Evolutionary conservation across 2,797 vertebrate genomes (phyloP), one percentile per base, ranked within the genome.

Genomic region (Pogonophryne albipinna): DNA sequence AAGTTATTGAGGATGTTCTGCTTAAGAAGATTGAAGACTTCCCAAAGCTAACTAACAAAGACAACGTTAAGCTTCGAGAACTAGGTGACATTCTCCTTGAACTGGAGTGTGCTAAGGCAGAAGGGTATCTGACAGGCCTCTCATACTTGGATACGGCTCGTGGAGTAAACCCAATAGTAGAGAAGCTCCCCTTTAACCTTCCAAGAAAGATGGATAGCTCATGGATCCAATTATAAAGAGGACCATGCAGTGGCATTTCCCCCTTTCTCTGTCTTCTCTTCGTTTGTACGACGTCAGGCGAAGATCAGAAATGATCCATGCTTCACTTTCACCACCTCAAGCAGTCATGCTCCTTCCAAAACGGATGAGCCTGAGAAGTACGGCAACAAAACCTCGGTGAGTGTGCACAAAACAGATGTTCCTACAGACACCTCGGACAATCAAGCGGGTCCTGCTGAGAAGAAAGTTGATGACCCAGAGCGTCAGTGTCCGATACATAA

Each of bases 11-110:
- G 52, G 17, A 86, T 2, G 55, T 67, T 19, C 34, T 85, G 8
- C 16, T 86, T 0, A 82, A 61, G 19, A 83, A 68, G 49, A 45
- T 58, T 2, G 66, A 80, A 1, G 0, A 60, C 3, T 84, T 84
- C 10, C 46, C 56, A 0, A 55, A 8, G 14, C 27, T 55, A 3
- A 31, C 23, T 3, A 16, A 55, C 4, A 55, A 5, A 55, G 52
- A 55, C 6, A 27, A 4, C 3, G 7, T 31, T 6, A 55, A 31
- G 13, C 23, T 55, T 12, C 27, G 52, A 27, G 52, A 23, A 14
- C 52, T 55, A 7, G 15, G 52, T 9, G 52, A 27, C 6, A 15
- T 55, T 8, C 52, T 55, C 14, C 7, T 0, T 3, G 52, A 55
- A 9, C 6, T 55, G 2, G 20, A 55, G 52, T 55, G 52, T 31